phyloP scores from a whole-genome alignment of 2,888 invertebrate species.

The Cataglyphis altisquamis region DNA sequence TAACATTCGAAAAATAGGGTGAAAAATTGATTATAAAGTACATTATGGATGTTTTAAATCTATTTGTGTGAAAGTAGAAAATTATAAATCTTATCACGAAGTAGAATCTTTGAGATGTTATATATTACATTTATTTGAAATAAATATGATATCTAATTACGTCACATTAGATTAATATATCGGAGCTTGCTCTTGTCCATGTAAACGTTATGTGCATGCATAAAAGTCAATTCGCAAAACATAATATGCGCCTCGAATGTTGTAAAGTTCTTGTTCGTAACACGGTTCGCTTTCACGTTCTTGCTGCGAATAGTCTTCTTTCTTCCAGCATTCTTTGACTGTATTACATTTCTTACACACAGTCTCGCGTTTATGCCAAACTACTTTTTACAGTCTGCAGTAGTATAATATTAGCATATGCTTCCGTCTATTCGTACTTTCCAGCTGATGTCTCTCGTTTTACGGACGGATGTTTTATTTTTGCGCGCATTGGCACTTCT shows the following conservation, averaged over 20 bases:
- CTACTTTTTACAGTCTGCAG: slow-evolving; percentile 36
- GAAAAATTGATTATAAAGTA: not conserved
- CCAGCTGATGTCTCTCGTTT: slow-evolving; percentile 32
- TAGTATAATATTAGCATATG: slow-evolving; percentile 40
- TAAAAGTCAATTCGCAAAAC: slow-evolving; percentile 43
- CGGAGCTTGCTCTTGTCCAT: slow-evolving; percentile 3
- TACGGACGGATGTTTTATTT: not conserved
- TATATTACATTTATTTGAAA: not conserved
- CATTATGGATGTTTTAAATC: not conserved
- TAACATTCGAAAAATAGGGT: not conserved
- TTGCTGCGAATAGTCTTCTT: slow-evolving; percentile 4
- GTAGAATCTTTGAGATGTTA: not conserved
- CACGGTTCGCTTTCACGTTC: slow-evolving; percentile 17
- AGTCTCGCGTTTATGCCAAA: slow-evolving; percentile 34
- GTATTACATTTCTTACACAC: slow-evolving; percentile 30
- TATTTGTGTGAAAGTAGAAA: not conserved
- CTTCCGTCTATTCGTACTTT: slow-evolving; percentile 29
- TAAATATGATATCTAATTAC: slow-evolving; percentile 3
- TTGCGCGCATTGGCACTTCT: not conserved
- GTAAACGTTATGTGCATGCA: slow-evolving; percentile 3
- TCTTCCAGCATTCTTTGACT: slow-evolving; percentile 39
- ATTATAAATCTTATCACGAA: not conserved
- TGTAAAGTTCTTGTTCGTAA: slow-evolving; percentile 20
- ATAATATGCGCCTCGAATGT: not conserved
- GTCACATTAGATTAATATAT: not conserved